Evolutionary conservation across 2,113 vertebrate species (phyloP).

Genomic region (Lota lota): DNA sequence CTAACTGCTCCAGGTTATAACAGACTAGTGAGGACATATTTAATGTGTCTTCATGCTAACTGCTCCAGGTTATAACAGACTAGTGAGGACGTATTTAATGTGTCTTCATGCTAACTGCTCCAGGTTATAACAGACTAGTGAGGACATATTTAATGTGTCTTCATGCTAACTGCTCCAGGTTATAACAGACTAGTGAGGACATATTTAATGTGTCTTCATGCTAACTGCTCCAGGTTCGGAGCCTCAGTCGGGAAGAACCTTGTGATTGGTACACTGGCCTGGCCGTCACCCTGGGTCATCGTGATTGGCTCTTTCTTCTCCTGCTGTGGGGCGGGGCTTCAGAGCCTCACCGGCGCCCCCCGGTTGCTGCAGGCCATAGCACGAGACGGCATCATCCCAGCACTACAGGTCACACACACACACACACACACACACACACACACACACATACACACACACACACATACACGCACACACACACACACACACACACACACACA

Average conservation of each 20-base stretch:
- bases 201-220: too few species aligned
- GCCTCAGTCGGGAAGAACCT: constrained; percentile 83
- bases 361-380: constrained; percentile 93
- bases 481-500: too few species aligned
- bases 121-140: too few species aligned
- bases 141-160: too few species aligned
- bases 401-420: constrained; percentile 77
- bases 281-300: constrained; percentile 95
- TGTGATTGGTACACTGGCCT: constrained; percentile 88
- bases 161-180: constrained; percentile 64
- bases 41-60: too few species aligned
- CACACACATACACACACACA: too few species aligned
- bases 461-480: neutral
- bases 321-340: constrained; percentile 92
- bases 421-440: too few species aligned
- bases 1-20: too few species aligned
- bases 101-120: too few species aligned
- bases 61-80: too few species aligned
- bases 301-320: constrained; percentile 97
- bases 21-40: too few species aligned
- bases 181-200: constrained; percentile 28
- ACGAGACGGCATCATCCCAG: constrained; percentile 87
- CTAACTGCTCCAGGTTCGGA: constrained; percentile 77
- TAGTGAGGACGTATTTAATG: too few species aligned
- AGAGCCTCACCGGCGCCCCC: constrained; percentile 92